Conservation (phyloP, 2,797 vertebrate species). For the Acipenser transmontanus region DNA sequence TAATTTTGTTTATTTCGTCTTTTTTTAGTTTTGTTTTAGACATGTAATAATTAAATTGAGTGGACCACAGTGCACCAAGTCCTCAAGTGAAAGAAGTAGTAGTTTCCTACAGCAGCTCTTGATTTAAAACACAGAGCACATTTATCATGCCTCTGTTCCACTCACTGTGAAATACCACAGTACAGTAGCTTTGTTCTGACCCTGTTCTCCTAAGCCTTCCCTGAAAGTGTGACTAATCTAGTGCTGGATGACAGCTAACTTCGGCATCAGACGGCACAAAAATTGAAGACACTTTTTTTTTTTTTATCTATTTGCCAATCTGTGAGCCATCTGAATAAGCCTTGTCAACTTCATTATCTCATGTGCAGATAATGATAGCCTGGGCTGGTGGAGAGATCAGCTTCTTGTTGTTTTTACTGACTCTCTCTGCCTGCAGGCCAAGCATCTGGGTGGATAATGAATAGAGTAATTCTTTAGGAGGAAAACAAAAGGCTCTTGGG, state of each 20-base stretch:
- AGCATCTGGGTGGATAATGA: slow-evolving; percentile 78
- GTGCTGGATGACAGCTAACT: slow-evolving; percentile 72
- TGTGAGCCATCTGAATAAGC: slow-evolving; percentile 72
- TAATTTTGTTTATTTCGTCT: too few relatives aligned
- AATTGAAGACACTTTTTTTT: slow-evolving; percentile 82
- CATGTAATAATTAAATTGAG: background rate
- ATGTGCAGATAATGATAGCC: slow-evolving; percentile 79
- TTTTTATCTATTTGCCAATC: slow-evolving; percentile 79
- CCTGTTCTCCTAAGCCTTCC: slow-evolving; percentile 66
- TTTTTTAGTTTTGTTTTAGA: too few relatives aligned
- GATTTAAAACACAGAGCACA: slow-evolving; percentile 81
- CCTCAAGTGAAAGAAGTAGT: slow-evolving; percentile 70
- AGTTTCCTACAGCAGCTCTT: slow-evolving; percentile 74
- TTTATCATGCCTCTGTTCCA: slow-evolving; percentile 72
- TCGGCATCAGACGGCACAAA: slow-evolving; percentile 74
- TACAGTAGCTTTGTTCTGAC: slow-evolving; percentile 75
- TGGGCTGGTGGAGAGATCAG: slow-evolving; percentile 66
- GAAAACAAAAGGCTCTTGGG: slow-evolving; percentile 76
- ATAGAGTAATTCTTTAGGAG: slow-evolving; percentile 77
- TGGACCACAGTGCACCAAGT: slow-evolving; percentile 56
- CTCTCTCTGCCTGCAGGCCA: slow-evolving; percentile 74
- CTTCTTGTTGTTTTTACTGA: slow-evolving; percentile 77
- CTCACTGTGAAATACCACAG: slow-evolving; percentile 75
- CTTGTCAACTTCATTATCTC: slow-evolving; percentile 79
- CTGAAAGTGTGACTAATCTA: slow-evolving; percentile 77